Base-by-base conservation (phyloP, 2,888 invertebrate species). In the Mythimna ferrago region DNA sequence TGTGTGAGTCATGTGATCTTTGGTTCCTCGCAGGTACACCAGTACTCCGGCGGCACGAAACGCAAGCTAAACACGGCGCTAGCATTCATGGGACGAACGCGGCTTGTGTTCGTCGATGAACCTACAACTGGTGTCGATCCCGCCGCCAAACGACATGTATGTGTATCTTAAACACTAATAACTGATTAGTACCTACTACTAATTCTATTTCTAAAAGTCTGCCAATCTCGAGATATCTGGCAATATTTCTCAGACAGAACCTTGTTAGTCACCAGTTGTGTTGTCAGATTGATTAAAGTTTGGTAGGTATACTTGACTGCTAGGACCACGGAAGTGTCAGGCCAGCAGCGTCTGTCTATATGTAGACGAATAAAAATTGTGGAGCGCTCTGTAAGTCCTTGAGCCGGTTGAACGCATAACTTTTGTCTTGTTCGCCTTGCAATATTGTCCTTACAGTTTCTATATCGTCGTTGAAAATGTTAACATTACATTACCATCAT, bases 51-150 rank as follows among this genome's bases (percentile, higher is more conserved):
- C 19, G 98, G 98, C 19, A 98, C 98, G 88, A 98, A 97, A 87
- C 96, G 98, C 38, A 98, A 98, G 91, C 90, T 98, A 67, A 98
- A 97, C 85, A 97, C 98, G 10, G 98, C 98, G 0, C 94, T 98
- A 44, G 97, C 98, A 0, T 94, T 98, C 81, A 93, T 98, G 74
- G 98, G 98, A 0, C 96, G 97, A 79, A 97, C 98, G 2, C 96
- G 97, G 1, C 96, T 98, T 0, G 96, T 98, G 65, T 97, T 97
- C 89, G 94, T 98, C 65, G 98, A 98, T 92, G 97, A 97, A 88
- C 97, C 97, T 6, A 97, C 97, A 0, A 97, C 97, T 0, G 97
- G 98, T 54, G 98, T 98, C 95, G 98, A 98, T 89, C 98, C 98
- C 2, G 98, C 97, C 2, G 98, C 98, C 5, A 97, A 98, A 87